Evolutionary conservation across 2,797 vertebrate species (phyloP), one percentile per base, ranked within the genome.

Genomic region (Tiaroga cobitis): DNA sequence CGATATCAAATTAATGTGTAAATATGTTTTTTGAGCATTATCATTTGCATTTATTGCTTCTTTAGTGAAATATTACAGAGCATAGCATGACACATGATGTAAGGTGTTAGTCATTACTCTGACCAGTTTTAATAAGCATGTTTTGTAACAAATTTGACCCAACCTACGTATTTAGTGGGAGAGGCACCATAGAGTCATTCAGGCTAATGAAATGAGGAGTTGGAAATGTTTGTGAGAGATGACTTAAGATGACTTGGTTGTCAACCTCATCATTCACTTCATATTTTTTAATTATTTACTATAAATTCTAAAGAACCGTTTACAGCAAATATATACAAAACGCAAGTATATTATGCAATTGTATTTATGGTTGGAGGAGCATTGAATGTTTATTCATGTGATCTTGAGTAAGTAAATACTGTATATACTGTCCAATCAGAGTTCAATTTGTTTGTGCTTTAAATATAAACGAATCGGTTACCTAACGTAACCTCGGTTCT

Each of bases 221-320:
- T 74, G 34, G 19, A 32, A 61, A 80, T 82, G 67, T 73, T 83
- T 73, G 79, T 68, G 2, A 72, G 54, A 63, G 37, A 4, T 79
- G 51, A 3, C 15, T 4, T 59, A 39, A 49, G 32, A n/a, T n/a
- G n/a, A n/a, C n/a, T n/a, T n/a, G n/a, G 32, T 46, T 46, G 49
- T 11, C 18, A 68, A 76, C 46, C 54, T 73, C 54, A 63, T n/a
- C 26, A 39, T 81, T 80, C 1, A 43, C 32, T 46, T 54, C 1
- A 32, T 19, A 26, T 54, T 65, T 8, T 26, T 5, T 24, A 56
- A 32, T 77, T 41, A 82, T 73, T 65, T 56, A 54, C 26, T 32
- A 82, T 56, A 24, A 5, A 49, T 63, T 74, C 18, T 15, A 37
- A 49, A 75, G 26, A 82, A n/a, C 54, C 5, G 8, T 34, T 73